phyloP scores from a whole-genome alignment of 2,113 vertebrate genomes.

The Clupea harengus region DNA sequence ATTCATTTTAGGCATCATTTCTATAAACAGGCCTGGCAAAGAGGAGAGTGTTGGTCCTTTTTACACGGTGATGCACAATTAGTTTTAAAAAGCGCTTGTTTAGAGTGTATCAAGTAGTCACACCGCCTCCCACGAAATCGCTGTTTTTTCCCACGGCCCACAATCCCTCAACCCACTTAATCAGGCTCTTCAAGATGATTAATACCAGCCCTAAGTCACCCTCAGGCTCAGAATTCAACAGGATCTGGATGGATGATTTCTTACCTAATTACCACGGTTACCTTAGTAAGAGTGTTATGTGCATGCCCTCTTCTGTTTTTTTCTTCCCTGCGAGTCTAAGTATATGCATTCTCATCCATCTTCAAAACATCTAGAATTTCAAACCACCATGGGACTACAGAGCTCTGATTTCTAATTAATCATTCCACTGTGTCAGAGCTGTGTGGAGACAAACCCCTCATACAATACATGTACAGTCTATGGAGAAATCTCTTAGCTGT shows the following conservation, averaged over 20 bases:
- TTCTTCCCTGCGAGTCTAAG: neutral
- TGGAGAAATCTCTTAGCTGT: neutral
- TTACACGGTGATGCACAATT: neutral
- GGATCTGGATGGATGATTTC: conserved; percentile 47
- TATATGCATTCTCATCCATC: conserved; percentile 25
- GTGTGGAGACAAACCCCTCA: neutral
- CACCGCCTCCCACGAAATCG: neutral
- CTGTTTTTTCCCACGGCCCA: conserved; percentile 30
- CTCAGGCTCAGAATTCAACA: conserved; percentile 29
- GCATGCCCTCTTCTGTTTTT: conserved; percentile 5
- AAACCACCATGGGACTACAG: neutral
- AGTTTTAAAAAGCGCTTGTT: neutral
- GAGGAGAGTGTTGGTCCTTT: neutral
- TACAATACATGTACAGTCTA: neutral
- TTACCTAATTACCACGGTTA: conserved; percentile 48
- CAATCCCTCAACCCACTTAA: conserved; percentile 48
- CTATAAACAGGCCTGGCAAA: neutral
- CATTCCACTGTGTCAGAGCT: conserved; percentile 2
- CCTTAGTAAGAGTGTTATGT: conserved; percentile 36
- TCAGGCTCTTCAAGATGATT: conserved; percentile 51
- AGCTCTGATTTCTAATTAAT: conserved; percentile 15
- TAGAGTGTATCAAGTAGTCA: neutral
- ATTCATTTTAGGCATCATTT: conserved; percentile 5
- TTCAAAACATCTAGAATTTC: conserved; percentile 22
- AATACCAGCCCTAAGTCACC: conserved; percentile 43